Evolutionary conservation across 2,113 vertebrate species (phyloP).

Genomic region (Rhea pennata): DNA sequence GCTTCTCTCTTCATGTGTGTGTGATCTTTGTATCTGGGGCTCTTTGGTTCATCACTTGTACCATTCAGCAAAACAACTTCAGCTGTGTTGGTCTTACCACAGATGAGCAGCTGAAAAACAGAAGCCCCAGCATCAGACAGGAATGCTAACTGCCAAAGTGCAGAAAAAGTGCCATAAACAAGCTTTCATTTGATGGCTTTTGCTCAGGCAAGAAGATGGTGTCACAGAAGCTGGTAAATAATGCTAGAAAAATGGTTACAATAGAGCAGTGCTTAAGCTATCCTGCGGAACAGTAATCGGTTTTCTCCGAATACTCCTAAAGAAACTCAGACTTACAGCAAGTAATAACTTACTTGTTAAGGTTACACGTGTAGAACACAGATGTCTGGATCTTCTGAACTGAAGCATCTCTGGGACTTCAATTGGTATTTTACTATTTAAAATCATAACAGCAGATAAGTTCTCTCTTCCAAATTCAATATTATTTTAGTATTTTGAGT

Average conservation of each 20-base stretch:
- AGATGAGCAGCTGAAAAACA: background rate
- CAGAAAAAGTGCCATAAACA: background rate
- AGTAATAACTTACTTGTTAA: background rate
- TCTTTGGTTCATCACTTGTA: background rate
- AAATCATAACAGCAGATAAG: background rate
- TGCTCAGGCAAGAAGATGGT: background rate
- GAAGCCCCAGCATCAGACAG: background rate
- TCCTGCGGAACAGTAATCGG: background rate
- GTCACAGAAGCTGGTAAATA: background rate
- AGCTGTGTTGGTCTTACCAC: background rate
- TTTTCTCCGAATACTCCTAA: slow-evolving; percentile 5
- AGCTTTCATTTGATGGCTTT: background rate
- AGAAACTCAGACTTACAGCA: background rate
- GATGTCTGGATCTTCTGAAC: slow-evolving; percentile 54
- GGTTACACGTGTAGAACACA: background rate
- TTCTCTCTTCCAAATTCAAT: background rate
- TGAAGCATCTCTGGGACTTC: slow-evolving; percentile 45
- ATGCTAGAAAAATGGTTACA: background rate
- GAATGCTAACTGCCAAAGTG: fast-evolving
- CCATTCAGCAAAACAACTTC: background rate
- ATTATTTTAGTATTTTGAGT: background rate
- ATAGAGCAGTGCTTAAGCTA: background rate
- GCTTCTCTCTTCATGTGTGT: background rate
- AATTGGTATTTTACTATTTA: background rate
- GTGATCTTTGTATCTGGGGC: background rate